Evolutionary conservation across 2,113 vertebrate genomes (phyloP), one percentile per base, ranked within the genome.

Genomic region (Salvelinus namaycush): DNA sequence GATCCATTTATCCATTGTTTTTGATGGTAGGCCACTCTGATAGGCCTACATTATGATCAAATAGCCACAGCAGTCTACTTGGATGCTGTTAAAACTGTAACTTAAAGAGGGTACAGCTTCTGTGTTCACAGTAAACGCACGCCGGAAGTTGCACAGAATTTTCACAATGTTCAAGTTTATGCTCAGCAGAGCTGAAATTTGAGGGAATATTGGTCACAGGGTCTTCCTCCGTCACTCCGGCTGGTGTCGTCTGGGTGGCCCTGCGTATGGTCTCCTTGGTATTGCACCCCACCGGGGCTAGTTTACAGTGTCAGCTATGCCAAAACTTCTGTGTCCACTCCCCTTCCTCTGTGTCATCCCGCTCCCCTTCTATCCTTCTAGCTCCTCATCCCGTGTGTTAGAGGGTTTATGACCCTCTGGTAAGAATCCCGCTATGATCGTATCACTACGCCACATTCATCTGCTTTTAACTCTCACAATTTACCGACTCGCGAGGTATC

Each of bases 231-330:
- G 39, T 44, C 39, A 44, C 39, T 11, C 9, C 39, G 9, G 39
- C 39, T 44, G 39, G 9, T 9, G 39, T 44, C 39, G 9, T 67
- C 75, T 66, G 14, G 39, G 12, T 59, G 34, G 18, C 5, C 76
- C 54, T 44, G 39, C 9, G 39, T 44, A 9, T 9, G 8, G 39
- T 9, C 51, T 44, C 24, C 12, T 67, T 39, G 27, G 11, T 0
- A 71, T 68, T 70, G 67, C 44, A 74, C n/a, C 16, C 14, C 18
- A 4, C 18, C 2, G 26, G 39, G 49, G 77, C 75, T 65, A 39
- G 74, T 48, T 81, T 75, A 31, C 72, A 75, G 62, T 64, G 70
- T 74, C 69, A 76, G 73, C 70, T 83, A 83, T 83, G 73, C 48
- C 14, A 70, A 22, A 68, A 31, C 14, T 54, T 39, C 26, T 27